phyloP scores from a whole-genome alignment of 2,797 vertebrate species.

The Poeciliopsis paucimaculata region DNA sequence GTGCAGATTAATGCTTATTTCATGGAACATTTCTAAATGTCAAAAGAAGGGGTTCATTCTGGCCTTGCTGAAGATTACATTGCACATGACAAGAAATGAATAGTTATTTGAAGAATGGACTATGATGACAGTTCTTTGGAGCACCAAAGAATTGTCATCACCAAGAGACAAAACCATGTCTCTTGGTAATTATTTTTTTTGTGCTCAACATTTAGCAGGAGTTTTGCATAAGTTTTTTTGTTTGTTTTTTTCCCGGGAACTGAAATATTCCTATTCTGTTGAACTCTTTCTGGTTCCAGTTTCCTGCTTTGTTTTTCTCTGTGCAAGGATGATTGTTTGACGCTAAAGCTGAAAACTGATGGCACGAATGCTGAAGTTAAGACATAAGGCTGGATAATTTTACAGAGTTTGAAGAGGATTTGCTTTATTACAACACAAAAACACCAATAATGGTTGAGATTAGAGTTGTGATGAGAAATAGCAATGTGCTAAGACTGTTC shows the following conservation, averaged over 20 bases:
- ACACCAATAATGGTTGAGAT: slow-evolving; percentile 38
- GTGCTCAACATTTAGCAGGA: not conserved
- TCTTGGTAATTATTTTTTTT: not conserved
- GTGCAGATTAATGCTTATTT: not conserved
- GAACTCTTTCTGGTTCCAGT: not conserved
- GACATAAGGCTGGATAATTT: slow-evolving; percentile 23
- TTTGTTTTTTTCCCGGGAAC: not conserved
- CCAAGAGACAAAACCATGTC: not conserved
- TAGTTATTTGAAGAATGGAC: not conserved
- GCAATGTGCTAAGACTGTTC: not conserved
- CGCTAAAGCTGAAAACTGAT: slow-evolving; percentile 26
- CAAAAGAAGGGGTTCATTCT: not conserved
- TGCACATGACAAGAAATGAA: not conserved
- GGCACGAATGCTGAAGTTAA: slow-evolving; percentile 28
- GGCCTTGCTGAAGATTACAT: not conserved
- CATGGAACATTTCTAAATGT: not conserved
- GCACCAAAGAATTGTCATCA: too few relatives aligned
- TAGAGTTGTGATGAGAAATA: slow-evolving; percentile 35
- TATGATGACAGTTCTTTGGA: not conserved
- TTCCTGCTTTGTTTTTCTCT: not conserved
- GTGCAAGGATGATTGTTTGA: slow-evolving; percentile 11
- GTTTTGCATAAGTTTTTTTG: not conserved
- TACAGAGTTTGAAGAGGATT: slow-evolving; percentile 38
- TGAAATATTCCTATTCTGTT: not conserved
- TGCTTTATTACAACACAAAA: slow-evolving; percentile 37